Base-by-base conservation (phyloP, 2,113 vertebrate species). In the Girardinichthys multiradiatus region DNA sequence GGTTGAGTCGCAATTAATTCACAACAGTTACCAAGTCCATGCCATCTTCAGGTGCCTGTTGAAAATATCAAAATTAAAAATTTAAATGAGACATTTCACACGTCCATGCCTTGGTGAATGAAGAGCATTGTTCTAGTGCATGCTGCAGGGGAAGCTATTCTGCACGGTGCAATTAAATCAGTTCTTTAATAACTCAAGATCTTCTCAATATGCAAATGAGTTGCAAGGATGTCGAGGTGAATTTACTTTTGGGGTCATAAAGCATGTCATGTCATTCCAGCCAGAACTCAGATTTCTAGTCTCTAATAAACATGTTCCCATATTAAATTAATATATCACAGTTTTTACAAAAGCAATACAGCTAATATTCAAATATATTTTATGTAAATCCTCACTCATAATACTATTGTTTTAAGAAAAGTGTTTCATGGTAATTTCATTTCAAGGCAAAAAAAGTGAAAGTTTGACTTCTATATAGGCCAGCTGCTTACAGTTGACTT, bases 11-110 rank as follows among this genome's bases (percentile, higher is more conserved):
- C 65, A 76, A 72, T 84, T 71, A 70, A 82, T 82, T 77, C 63
- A 33, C 28, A 76, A 28, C 31, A 54, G 27, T 65, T 37, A 74
- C 5, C n/a, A 31, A 70, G 85, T 80, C 29, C 39, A 35, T 42
- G 45, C 70, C 60, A 75, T 64, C 30, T 85, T 82, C 59, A 78
- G 71, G 73, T 83, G 72, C 29, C 51, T 72, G 14, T 66, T 77
- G 61, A 71, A 82, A 89, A 89, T 81, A 87, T 80, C 86, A 89
- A 70, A 82, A 89, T 88, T 87, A 91, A 63, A 86, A 76, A 80
- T 91, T 85, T 68, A 89, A 89, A 88, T 89, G 87, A 88, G 87
- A 86, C 86, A 88, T 87, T 91, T 89, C 60, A 72, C 57, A 69
- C 9, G 13, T 70, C 39, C 19, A 1, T 68, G 64, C 19, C 31